These are phyloP conservation scores for Habropoda laboriosa DNA, from an alignment of 1,140 invertebrate genomes.

Conservation along the genomic window DNA sequence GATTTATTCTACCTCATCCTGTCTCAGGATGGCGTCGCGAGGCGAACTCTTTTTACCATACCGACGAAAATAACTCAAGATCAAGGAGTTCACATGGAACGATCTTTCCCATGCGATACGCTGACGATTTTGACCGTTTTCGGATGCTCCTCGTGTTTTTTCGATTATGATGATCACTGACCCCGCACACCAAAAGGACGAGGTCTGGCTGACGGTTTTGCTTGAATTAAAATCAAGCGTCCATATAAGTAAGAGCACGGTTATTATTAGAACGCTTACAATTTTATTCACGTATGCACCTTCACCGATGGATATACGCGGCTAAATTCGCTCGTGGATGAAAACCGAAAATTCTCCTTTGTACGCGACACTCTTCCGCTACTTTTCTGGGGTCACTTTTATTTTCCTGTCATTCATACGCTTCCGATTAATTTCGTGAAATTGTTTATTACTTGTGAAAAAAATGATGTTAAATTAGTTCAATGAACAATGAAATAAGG, in stretches of 20 bases:
- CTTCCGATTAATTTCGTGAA: neutral
- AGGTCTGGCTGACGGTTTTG: conserved; percentile 50
- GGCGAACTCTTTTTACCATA: neutral
- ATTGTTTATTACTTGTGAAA: neutral
- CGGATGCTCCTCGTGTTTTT: conserved; percentile 42
- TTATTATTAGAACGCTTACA: conserved; percentile 75
- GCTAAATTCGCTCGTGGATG: conserved; percentile 24
- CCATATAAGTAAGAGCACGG: conserved; percentile 68
- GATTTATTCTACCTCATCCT: neutral
- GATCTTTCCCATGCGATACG: conserved; percentile 11
- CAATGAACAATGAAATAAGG: too few species aligned
- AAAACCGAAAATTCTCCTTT: conserved; percentile 25
- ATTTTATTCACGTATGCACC: conserved; percentile 74
- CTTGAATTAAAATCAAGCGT: conserved; percentile 68
- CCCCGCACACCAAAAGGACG: conserved; percentile 58
- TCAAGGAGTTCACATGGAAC: conserved; percentile 7
- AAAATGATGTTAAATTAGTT: neutral
- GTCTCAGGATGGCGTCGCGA: neutral
- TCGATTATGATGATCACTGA: conserved; percentile 63
- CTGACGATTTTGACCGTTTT: conserved; percentile 20
- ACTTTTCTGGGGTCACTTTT: neutral
- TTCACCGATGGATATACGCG: conserved; percentile 41
- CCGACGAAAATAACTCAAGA: conserved; percentile 39
- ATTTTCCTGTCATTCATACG: neutral
- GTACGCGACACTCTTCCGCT: neutral